Base-by-base conservation (phyloP, 2,113 vertebrate species). In the Paraplagusia blochii region DNA sequence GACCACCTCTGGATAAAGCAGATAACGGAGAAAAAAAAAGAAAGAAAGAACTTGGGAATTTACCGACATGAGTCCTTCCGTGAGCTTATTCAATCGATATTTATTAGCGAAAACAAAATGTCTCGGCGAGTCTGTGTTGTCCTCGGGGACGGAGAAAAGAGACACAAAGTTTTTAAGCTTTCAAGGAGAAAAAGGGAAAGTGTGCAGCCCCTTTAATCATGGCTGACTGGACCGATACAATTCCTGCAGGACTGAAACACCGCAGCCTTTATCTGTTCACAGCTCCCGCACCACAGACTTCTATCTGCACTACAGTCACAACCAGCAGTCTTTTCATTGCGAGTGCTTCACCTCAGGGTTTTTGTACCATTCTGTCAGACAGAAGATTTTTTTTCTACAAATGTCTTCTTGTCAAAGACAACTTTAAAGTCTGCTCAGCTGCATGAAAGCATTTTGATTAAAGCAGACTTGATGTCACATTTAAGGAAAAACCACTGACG, bases 151-250 rank as follows among this genome's bases (percentile, higher is more conserved):
- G 15, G n/a, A 51, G 39, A 13, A 5, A 13, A 5, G 40, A 60
- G 51, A 50, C 39, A 10, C 33, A 58, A 40, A 36, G 19, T 58
- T 65, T 56, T 15, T 12, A 40, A 45, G 61, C 57, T 60, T 43
- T 8, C 34, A 13, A 35, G 54, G 33, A 36, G 51, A 42, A 9
- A 33, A 11, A 63, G 11, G 10, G 13, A 50, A 44, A 57, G 11
- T 66, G 11, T 60, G 57, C 49, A 19, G 22, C 43, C 50, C 40
- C 19, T 40, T 11, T 40, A 11, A 38, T 29, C 18, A 7, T 15
- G 60, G 36, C 47, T 42, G 47, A 33, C 39, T 40, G 44, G 40
- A 62, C 40, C 49, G 15, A 5, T 16, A 44, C 22, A 57, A 62
- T 56, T 12, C 65, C 51, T 45, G 13, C 8, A 2, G 45, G 22